These are phyloP conservation scores for Pedetes capensis DNA, from an alignment of 2,113 vertebrate genomes.

Conservation along the genomic window DNA sequence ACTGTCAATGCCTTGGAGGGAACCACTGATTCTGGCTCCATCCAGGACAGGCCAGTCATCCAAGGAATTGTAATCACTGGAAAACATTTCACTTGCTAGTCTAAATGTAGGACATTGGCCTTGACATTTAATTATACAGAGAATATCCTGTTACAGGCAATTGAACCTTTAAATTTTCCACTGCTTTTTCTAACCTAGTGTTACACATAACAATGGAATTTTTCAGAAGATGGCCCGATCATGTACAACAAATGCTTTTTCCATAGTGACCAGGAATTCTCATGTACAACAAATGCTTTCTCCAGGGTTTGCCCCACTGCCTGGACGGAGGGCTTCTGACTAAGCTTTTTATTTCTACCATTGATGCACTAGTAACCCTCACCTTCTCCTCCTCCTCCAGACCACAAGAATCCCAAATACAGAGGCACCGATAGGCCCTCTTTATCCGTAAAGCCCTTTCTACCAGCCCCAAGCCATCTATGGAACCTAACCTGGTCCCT, in stretches of 20 bases:
- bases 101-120: constrained; percentile 14
- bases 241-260: neutral
- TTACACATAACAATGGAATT: constrained; percentile 47
- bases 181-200: neutral
- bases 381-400: neutral
- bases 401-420: neutral
- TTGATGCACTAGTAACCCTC: neutral
- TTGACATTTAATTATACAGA: constrained; percentile 42
- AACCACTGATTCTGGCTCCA: neutral
- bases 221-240: constrained; percentile 36
- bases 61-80: neutral
- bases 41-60: neutral
- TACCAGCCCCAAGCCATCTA: neutral
- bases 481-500: neutral
- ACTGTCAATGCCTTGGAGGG: neutral
- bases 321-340: neutral
- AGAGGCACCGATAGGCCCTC: neutral
- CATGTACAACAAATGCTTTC: neutral
- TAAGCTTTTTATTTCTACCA: neutral
- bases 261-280: no score
- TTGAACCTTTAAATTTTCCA: constrained; percentile 51
- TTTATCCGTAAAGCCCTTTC: neutral
- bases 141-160: constrained; percentile 20
- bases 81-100: neutral
- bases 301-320: neutral